These are phyloP conservation scores for Knipowitschia caucasica DNA, from an alignment of 2,797 vertebrate species.

Conservation along the genomic window DNA sequence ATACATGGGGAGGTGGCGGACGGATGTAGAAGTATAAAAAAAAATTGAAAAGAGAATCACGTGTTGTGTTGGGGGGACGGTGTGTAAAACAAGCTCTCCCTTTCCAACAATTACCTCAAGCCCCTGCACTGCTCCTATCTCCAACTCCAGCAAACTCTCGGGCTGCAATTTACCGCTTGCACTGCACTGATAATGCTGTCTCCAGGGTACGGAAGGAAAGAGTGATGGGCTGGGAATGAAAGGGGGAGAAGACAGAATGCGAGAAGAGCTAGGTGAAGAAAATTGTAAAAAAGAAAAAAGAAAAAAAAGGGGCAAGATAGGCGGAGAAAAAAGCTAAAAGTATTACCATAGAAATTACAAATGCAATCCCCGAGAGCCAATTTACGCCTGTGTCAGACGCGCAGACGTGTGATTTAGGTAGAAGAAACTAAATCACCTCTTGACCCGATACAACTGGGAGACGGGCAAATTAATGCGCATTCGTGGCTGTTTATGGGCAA, in stretches of 20 bases:
- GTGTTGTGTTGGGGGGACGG: conserved; percentile 16
- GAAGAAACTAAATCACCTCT: conserved; percentile 31
- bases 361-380: conserved; percentile 42
- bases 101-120: conserved; percentile 35
- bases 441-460: conserved; percentile 16
- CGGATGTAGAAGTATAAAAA: conserved; percentile 2
- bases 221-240: conserved; percentile 51
- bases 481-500: conserved; percentile 23
- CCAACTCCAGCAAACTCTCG: conserved; percentile 66
- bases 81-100: conserved; percentile 59
- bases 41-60: conserved; percentile 16
- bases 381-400: conserved; percentile 34
- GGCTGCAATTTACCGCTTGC: conserved; percentile 70
- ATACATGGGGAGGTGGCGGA: conserved; percentile 34
- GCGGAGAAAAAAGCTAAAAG: conserved; percentile 18
- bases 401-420: conserved; percentile 30
- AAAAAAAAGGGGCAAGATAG: conserved; percentile 6
- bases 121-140: conserved; percentile 52
- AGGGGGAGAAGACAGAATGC: conserved; percentile 31
- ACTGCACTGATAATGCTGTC: conserved; percentile 65
- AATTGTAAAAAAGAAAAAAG: conserved; percentile 10
- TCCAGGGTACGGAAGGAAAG: conserved; percentile 36
- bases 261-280: conserved; percentile 4
- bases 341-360: conserved; percentile 50
- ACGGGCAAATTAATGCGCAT: conserved; percentile 30